Percentiles rank a stretch among this genome's conserved stretches.
These are phyloP conservation scores for Ischnus inquisitorius DNA, from an alignment of 2,888 invertebrate genomes.

Conservation along the genomic window DNA sequence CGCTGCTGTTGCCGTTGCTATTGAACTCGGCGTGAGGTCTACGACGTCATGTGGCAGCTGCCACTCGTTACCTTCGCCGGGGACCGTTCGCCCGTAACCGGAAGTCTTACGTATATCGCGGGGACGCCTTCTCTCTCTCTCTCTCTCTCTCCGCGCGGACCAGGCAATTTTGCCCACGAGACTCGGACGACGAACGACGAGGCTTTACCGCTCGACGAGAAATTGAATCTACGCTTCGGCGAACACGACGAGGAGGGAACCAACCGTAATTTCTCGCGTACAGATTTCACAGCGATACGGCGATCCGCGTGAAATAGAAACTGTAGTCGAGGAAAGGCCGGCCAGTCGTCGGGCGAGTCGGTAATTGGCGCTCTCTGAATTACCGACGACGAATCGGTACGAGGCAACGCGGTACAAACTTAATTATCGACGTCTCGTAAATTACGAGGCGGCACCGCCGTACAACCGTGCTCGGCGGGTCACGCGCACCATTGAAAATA, in stretches of 20 bases:
- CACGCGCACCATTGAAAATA: background rate
- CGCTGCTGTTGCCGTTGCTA: constrained; percentile 44
- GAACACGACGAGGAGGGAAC: constrained; percentile 28
- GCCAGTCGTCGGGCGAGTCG: too few species aligned
- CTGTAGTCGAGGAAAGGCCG: too few species aligned
- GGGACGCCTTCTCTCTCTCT: constrained; percentile 25
- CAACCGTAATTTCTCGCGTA: constrained; percentile 8
- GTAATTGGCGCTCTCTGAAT: constrained; percentile 34
- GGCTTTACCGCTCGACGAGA: constrained; percentile 39
- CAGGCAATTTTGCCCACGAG: constrained; percentile 41
- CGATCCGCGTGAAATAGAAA: constrained; percentile 23
- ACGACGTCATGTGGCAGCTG: constrained; percentile 74
- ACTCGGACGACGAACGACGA: constrained; percentile 33
- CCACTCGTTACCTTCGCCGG: constrained; percentile 75
- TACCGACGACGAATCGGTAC: constrained; percentile 20
- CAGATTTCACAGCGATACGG: background rate
- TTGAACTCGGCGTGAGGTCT: constrained; percentile 56
- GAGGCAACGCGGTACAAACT: constrained; percentile 12
- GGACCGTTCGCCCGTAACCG: constrained; percentile 74
- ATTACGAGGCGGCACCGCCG: constrained; percentile 36
- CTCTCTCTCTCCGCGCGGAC: too few species aligned
- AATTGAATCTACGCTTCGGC: constrained; percentile 38
- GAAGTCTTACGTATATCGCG: constrained; percentile 67
- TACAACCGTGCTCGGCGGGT: background rate
- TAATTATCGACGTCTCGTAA: constrained; percentile 62